Evolutionary conservation across 2,113 vertebrate species (phyloP), one percentile per base, ranked within the genome.

Genomic region (Galemys pyrenaicus): DNA sequence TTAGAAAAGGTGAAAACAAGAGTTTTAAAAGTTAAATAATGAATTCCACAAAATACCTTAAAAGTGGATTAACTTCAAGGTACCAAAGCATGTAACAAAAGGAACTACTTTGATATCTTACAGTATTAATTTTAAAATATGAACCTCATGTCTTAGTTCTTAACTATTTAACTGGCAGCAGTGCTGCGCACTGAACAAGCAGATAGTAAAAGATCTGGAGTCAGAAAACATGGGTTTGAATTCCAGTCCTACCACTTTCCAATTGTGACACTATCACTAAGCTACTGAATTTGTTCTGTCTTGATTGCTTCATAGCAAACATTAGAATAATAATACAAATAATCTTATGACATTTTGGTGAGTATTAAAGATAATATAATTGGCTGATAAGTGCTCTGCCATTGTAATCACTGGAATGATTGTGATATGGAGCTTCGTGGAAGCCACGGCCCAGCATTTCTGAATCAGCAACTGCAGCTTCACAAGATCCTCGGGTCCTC

Each of bases 21-120:
- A 60, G 19, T 77, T 73, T 95, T 83, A 64, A 79, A 73, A 62
- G 73, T 73, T 54, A 91, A 92, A 82, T 56, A 73, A 71, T 85
- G 32, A 87, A 88, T 77, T 64, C 15, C 10, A 44, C 9, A 75
- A 77, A 94, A 24, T 8, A 19, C 30, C 67, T 86, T 19, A 79
- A 89, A 77, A 49, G 6, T 78, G 15, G 3, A 80, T 70, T 84
- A 79, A 91, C 49, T 86, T 92, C 39, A 75, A 90, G 85, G 46
- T 54, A 92, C 44, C 12, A 22, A 91, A n/a, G 7, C 12, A 89
- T 70, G 86, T 94, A 26, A 32, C 44, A 79, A 60, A 91, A 89
- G 20, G 54, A 80, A 77, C 28, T 60, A 10, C 15, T 67, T 30
- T 77, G 46, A 30, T 68, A 83, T 26, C 3, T 44, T 71, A 37